phyloP scores from a whole-genome alignment of 92 coral and sea anemone genomes.

The Porites lobata region DNA sequence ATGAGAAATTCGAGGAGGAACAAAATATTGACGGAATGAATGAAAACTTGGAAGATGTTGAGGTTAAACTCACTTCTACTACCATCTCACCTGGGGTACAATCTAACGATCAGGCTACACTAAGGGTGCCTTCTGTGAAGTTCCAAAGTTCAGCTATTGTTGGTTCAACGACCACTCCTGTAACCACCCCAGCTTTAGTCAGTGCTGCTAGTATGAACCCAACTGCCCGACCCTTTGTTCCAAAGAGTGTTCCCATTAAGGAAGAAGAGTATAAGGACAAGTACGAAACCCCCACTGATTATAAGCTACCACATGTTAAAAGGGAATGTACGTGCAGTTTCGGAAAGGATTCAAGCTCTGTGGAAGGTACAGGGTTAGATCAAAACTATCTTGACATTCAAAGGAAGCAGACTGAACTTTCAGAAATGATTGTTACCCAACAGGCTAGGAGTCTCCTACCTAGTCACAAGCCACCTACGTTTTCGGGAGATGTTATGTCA shows the following conservation, averaged over 20 bases:
- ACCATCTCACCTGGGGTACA: not conserved
- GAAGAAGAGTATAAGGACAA: not conserved
- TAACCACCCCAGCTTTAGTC: not conserved
- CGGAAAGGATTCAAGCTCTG: slow-evolving; percentile 22
- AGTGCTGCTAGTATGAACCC: slow-evolving; percentile 1
- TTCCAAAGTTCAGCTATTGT: slow-evolving; percentile 4
- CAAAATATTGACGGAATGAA: slow-evolving; percentile 33
- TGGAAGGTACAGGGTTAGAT: not conserved
- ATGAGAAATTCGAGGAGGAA: slow-evolving; percentile 55
- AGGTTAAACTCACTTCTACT: slow-evolving; percentile 13
- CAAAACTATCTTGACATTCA: slow-evolving; percentile 70
- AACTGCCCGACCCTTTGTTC: not conserved
- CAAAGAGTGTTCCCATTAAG: not conserved
- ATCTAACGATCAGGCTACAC: slow-evolving; percentile 4
- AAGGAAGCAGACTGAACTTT: slow-evolving; percentile 65
- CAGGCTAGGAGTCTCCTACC: slow-evolving; percentile 72
- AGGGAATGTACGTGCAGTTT: not conserved
- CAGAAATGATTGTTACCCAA: slow-evolving; percentile 71
- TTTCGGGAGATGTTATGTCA: slow-evolving; percentile 76
- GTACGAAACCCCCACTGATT: not conserved
- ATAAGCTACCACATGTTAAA: not conserved
- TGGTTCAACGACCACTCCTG: slow-evolving; percentile 2
- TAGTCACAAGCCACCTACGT: slow-evolving; percentile 68
- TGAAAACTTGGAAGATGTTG: slow-evolving; percentile 1
- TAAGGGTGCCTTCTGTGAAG: not conserved